Base-by-base conservation (phyloP, 2,888 invertebrate species). In the Petrolisthes manimaculis region DNA sequence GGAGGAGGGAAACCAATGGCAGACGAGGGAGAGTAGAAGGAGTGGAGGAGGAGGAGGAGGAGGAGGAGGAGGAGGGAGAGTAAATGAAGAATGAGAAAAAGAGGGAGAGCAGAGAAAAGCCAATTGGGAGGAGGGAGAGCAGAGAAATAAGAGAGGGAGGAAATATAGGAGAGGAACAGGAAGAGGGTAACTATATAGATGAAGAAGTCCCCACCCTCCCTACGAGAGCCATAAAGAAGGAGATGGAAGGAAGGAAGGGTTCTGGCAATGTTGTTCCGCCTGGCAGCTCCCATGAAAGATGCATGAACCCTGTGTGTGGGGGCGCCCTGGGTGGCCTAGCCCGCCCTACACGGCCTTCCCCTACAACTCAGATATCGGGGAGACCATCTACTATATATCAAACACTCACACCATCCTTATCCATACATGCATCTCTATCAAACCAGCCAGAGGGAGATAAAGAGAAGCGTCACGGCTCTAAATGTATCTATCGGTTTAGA, bases 181-280 rank as follows among this genome's bases (percentile, higher is more conserved):
- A 37, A 74, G 74, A 74, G 78, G n/a, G 75, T 9, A 21, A 75
- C n/a, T 9, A 9, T 9, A 9, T n/a, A 9, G 75, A 9, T 9
- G 75, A 9, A 51, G 51, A 14, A 14, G 77, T 18, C 14, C 14
- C 37, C 77, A 24, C 18, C 61, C 61, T 61, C 61, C 61, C 0
- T 61, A 21, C 12, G 78, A 79, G 55, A 24, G 69, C 69, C 83
- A 83, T 83, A 83, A 83, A 71, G 6, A 53, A 67, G 3, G 83
- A 55, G 24, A 37, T 61, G 61, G 56, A n/a, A 56, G 8, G 5
- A 8, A 21, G 53, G 67, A 53, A 67, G 83, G 79, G 84, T 67
- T 74, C 79, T 78, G 51, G 86, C 81, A 81, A 86, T 86, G 86
- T 51, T 86, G 86, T 86, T 86, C 81, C 86, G 75, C 86, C 51